phyloP scores from a whole-genome alignment of 2,797 vertebrate genomes.

The Platalea minor region DNA sequence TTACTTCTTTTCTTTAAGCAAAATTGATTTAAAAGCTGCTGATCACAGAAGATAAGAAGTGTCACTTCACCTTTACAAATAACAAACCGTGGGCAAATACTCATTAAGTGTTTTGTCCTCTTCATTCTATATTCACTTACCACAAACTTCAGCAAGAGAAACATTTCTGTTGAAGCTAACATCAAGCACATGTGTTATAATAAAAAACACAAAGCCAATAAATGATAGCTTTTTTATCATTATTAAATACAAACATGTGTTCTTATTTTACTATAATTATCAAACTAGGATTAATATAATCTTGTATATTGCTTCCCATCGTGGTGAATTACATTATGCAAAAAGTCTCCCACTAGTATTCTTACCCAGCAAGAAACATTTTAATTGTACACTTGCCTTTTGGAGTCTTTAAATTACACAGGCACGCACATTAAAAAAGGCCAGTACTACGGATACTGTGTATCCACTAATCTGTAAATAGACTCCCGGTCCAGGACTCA shows the following conservation, averaged over 20 bases:
- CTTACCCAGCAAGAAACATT: conserved; percentile 71
- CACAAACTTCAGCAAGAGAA: background rate
- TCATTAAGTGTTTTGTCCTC: background rate
- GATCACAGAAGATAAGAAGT: background rate
- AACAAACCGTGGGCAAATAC: background rate
- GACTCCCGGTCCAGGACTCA: conserved; percentile 75
- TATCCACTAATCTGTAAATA: conserved; percentile 81
- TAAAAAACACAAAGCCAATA: conserved; percentile 21
- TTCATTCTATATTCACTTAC: background rate
- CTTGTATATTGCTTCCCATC: conserved; percentile 62
- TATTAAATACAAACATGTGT: conserved; percentile 55
- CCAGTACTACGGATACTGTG: conserved; percentile 59
- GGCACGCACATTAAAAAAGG: conserved; percentile 14
- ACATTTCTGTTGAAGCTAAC: background rate
- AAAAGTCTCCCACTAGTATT: conserved; percentile 64
- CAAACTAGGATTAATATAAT: conserved; percentile 72
- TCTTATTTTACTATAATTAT: conserved; percentile 66
- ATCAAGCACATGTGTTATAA: background rate
- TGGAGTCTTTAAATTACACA: conserved; percentile 71
- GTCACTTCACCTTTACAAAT: conserved; percentile 4
- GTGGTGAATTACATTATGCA: conserved; percentile 65
- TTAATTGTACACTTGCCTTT: conserved; percentile 76
- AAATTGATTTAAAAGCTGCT: conserved; percentile 4
- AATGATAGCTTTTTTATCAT: conserved; percentile 35
- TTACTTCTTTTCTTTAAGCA: background rate